Evolutionary conservation across 2,888 invertebrate genomes (phyloP).

Genomic region (Entomobrya multifasciata): DNA sequence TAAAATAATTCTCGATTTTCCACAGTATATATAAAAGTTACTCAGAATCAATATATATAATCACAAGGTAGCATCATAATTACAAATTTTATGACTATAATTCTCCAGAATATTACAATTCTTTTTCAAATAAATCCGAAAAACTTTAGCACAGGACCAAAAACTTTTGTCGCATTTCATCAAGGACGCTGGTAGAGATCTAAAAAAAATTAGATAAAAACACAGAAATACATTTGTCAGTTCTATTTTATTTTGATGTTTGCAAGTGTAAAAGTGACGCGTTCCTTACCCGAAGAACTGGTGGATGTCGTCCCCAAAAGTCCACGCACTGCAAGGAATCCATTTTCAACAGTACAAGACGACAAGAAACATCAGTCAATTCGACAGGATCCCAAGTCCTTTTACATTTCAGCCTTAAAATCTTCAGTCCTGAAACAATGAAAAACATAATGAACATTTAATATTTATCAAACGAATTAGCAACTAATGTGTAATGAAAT

Average conservation of each 20-base stretch:
- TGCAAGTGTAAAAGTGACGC: too few species aligned
- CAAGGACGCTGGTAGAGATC: conserved; percentile 54
- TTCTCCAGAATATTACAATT: too few species aligned
- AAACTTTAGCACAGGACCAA: too few species aligned
- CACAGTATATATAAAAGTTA: too few species aligned
- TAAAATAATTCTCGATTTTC: too few species aligned
- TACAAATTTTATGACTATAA: too few species aligned
- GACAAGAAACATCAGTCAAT: conserved; percentile 74
- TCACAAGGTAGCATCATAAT: neutral
- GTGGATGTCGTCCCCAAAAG: conserved; percentile 67
- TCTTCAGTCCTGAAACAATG: conserved; percentile 71
- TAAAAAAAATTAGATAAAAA: conserved; percentile 12
- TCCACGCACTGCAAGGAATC: conserved; percentile 68
- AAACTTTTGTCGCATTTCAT: conserved; percentile 63
- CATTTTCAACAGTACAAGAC: conserved; percentile 74
- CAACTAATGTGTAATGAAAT: neutral
- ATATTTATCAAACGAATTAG: neutral
- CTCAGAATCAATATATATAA: too few species aligned
- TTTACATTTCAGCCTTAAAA: conserved; percentile 72
- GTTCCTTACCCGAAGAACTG: conserved; percentile 29
- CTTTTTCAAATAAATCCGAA: too few species aligned
- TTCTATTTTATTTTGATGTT: neutral
- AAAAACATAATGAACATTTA: conserved; percentile 16
- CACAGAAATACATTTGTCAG: too few species aligned
- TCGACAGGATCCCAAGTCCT: conserved; percentile 70